A percentile compares a stretch with the other conserved stretches of the same genome.
phyloP scores from a whole-genome alignment of 2,888 invertebrate species.

The Patella caerulea region DNA sequence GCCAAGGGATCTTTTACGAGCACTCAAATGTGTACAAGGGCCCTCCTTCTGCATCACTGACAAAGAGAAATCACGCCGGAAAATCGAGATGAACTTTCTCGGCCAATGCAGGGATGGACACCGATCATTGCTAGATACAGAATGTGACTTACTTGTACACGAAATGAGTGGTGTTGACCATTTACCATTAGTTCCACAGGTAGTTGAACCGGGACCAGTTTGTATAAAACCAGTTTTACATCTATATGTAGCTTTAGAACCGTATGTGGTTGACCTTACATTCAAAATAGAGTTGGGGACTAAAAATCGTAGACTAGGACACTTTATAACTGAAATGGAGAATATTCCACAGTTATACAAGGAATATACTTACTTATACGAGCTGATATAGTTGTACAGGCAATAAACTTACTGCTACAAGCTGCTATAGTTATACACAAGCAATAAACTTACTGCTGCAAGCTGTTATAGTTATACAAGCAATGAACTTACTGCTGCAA shows the following conservation, averaged over 20 bases:
- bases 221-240: not conserved
- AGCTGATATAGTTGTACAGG: too few species aligned
- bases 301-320: not conserved
- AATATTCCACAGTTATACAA: not conserved
- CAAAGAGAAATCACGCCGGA: too few species aligned
- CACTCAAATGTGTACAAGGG: too few species aligned
- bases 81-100: too few species aligned
- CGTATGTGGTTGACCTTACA: not conserved
- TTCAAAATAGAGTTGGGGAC: not conserved
- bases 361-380: not conserved
- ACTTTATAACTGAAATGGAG: not conserved
- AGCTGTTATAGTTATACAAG: not conserved
- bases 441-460: not conserved
- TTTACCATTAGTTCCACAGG: not conserved
- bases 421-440: not conserved
- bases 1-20: too few species aligned
- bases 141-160: not conserved
- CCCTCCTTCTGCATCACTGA: too few species aligned
- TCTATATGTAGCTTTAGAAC: not conserved
- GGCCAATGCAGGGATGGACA: too few species aligned
- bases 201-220: not conserved
- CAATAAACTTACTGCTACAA: too few species aligned
- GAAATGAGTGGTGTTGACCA: not conserved
- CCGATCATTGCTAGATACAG: not conserved
- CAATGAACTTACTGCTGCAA: too few species aligned